A percentile compares a stretch with the other conserved stretches of the same genome.
Conservation (phyloP, 2,113 vertebrate species). For the Bucco capensis region DNA sequence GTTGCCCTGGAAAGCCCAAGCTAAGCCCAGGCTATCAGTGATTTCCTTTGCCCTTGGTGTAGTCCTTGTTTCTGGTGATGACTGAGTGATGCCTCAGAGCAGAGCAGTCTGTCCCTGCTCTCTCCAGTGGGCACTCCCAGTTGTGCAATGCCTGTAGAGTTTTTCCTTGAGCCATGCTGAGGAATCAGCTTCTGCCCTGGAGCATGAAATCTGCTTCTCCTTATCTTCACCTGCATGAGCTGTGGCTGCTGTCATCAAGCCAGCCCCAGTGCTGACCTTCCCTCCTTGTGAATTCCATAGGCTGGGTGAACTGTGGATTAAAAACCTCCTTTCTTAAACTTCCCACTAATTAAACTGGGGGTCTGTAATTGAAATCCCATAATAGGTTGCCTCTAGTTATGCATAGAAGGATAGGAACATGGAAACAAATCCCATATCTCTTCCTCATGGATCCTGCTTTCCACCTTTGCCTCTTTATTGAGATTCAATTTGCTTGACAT, state of each 20-base stretch:
- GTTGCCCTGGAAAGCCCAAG: neutral
- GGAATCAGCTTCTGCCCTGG: neutral
- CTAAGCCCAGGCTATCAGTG: neutral
- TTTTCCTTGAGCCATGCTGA: neutral
- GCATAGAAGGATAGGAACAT: fast-evolving
- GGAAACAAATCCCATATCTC: neutral
- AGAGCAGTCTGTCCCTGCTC: fast-evolving
- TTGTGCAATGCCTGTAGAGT: neutral
- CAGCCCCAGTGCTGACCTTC: neutral
- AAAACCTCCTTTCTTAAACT: neutral
- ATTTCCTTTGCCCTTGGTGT: fast-evolving
- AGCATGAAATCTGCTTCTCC: neutral
- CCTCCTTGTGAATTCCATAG: neutral
- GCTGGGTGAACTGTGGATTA: neutral
- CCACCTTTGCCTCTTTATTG: neutral
- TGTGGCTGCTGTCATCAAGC: neutral
- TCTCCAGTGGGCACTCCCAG: neutral
- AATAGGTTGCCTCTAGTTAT: fast-evolving
- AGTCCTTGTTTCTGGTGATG: neutral
- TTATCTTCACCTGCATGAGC: neutral
- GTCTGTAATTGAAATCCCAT: fast-evolving
- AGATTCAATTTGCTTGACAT: neutral
- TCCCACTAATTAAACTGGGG: neutral
- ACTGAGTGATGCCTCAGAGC: neutral
- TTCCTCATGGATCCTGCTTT: neutral